phyloP scores from a whole-genome alignment of 2,797 vertebrate species.

The Orestias chungarensis region DNA sequence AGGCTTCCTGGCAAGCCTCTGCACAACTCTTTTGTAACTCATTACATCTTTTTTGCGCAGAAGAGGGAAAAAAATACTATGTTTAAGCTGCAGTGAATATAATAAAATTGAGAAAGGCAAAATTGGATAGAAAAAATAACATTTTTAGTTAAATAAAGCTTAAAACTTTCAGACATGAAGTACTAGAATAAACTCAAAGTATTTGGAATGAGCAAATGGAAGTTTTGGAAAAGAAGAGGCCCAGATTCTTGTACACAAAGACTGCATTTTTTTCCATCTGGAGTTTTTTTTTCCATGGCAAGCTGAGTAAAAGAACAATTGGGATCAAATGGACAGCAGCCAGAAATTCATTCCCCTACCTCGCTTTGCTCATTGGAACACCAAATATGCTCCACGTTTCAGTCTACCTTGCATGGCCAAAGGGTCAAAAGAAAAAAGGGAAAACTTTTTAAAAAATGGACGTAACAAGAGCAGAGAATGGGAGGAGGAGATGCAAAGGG shows the following conservation, averaged over 20 bases:
- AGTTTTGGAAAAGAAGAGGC: constrained; percentile 43
- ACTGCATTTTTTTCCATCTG: constrained; percentile 65
- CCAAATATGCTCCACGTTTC: constrained; percentile 67
- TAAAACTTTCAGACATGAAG: constrained; percentile 13
- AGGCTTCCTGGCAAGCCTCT: constrained; percentile 73
- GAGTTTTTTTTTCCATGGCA: constrained; percentile 56
- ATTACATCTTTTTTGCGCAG: constrained; percentile 74
- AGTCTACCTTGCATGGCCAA: constrained; percentile 37
- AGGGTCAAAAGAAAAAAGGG: constrained; percentile 56
- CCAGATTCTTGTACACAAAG: constrained; percentile 43
- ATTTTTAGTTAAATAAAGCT: constrained; percentile 25
- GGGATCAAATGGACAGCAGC: constrained; percentile 58
- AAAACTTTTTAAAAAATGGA: constrained; percentile 53
- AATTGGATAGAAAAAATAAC: constrained; percentile 38
- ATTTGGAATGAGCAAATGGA: constrained; percentile 31
- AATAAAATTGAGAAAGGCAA: constrained; percentile 38
- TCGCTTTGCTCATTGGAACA: constrained; percentile 38
- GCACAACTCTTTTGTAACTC: constrained; percentile 76
- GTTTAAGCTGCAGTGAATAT: constrained; percentile 49
- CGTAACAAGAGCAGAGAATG: constrained; percentile 33
- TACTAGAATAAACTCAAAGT: constrained; percentile 17
- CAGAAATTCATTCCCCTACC: constrained; percentile 14
- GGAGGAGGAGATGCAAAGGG: constrained; percentile 62
- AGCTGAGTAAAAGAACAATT: constrained; percentile 61
- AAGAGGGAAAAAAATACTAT: constrained; percentile 55